Conservation (phyloP, 2,888 invertebrate genomes). For the Diploptera punctata region DNA sequence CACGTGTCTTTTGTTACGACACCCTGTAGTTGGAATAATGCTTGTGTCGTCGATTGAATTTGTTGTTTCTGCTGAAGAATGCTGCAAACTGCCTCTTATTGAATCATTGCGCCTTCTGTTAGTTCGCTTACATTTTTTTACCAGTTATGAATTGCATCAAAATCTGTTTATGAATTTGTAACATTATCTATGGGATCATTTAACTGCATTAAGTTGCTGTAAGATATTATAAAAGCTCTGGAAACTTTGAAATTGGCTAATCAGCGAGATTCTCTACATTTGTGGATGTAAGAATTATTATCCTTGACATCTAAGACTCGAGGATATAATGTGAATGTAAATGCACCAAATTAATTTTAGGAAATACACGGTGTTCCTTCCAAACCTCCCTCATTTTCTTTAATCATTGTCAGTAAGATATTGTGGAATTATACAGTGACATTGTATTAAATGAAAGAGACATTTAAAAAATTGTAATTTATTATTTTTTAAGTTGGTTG, state of each 20-base stretch:
- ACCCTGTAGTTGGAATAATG: no score
- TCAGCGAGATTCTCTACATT: neutral
- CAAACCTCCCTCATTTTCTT: no score
- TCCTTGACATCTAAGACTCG: neutral
- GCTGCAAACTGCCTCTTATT: neutral
- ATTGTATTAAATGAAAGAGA: no score
- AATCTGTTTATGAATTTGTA: no score
- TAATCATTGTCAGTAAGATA: no score
- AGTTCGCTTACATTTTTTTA: no score
- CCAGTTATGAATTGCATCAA: no score
- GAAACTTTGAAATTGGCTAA: neutral
- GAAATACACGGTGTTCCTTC: no score
- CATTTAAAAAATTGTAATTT: no score
- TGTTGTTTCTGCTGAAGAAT: neutral
- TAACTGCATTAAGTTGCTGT: neutral
- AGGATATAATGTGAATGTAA: conserved; percentile 23
- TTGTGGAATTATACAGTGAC: no score
- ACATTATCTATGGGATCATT: neutral
- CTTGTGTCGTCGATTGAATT: neutral
- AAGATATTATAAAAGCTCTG: neutral
- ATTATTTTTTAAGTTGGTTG: no score
- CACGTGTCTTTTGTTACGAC: no score
- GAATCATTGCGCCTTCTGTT: neutral
- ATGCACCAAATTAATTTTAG: conserved; percentile 15
- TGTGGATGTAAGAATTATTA: neutral